Evolutionary conservation across 2,113 vertebrate genomes (phyloP).

Genomic region (Ammodytes dubius): DNA sequence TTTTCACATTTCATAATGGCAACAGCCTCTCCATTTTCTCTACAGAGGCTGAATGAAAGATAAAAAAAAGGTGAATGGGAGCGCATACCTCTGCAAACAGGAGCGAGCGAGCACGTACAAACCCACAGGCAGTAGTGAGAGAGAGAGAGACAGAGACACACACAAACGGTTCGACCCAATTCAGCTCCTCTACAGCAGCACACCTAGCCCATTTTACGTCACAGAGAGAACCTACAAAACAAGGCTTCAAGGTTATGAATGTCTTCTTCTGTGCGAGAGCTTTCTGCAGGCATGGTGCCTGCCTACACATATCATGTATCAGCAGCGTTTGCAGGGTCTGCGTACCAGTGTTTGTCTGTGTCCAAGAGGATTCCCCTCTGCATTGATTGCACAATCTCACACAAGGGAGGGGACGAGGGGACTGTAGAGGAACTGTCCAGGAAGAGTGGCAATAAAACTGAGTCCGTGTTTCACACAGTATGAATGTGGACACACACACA

Average conservation of each 20-base stretch:
- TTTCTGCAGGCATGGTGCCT: slow-evolving; percentile 65
- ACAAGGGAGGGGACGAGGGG: slow-evolving; percentile 35
- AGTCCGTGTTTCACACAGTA: slow-evolving; percentile 8
- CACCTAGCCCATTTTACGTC: slow-evolving; percentile 73
- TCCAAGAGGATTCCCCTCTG: slow-evolving; percentile 83
- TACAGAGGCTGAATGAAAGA: slow-evolving; percentile 71
- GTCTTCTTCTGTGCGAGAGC: slow-evolving; percentile 50
- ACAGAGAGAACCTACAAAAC: slow-evolving; percentile 67
- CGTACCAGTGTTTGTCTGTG: slow-evolving; percentile 58
- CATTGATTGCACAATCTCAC: slow-evolving; percentile 66
- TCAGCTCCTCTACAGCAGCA: slow-evolving; percentile 65
- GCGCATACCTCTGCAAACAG: slow-evolving; percentile 42
- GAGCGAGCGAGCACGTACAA: slow-evolving; percentile 51
- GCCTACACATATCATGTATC: slow-evolving; percentile 65
- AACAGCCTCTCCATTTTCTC: slow-evolving; percentile 55
- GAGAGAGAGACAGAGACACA: slow-evolving; percentile 59
- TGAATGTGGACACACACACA: background rate
- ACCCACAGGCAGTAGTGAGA: slow-evolving; percentile 68
- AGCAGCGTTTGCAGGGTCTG: slow-evolving; percentile 50
- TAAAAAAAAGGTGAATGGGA: slow-evolving; percentile 69
- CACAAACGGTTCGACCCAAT: slow-evolving; percentile 69
- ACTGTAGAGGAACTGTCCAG: slow-evolving; percentile 20
- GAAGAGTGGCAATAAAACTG: background rate
- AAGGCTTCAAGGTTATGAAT: slow-evolving; percentile 64
- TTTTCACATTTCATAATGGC: slow-evolving; percentile 51